Conservation (phyloP, 2,113 vertebrate species). For the Choloepus hoffmanni region DNA sequence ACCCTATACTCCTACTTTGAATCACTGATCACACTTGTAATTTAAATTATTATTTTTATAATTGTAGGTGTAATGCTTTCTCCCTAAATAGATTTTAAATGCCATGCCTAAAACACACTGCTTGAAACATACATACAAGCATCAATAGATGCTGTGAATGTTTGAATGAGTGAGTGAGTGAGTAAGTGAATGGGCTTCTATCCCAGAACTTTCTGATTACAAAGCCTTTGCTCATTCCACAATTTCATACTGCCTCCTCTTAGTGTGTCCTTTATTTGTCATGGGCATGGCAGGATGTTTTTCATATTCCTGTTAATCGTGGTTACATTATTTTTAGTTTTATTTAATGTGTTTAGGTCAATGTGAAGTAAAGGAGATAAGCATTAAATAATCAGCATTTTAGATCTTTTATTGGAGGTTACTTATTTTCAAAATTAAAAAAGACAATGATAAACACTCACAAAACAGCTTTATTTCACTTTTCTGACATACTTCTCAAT, state of each 20-base stretch:
- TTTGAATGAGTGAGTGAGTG: not conserved
- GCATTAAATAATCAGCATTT: not conserved
- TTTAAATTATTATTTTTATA: not conserved
- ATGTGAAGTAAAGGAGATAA: not conserved
- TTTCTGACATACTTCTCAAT: not conserved
- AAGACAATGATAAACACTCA: not conserved
- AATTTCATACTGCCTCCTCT: not conserved
- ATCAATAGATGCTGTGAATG: not conserved
- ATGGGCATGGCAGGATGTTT: not conserved
- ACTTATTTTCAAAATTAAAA: conserved; percentile 31
- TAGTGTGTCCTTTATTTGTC: not conserved
- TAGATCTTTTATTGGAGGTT: not conserved
- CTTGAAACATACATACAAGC: not conserved
- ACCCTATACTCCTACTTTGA: not conserved
- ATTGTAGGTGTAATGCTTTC: not conserved
- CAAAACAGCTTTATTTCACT: not conserved
- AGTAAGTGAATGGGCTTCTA: not conserved
- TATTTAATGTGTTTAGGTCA: not conserved
- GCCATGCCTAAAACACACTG: not conserved
- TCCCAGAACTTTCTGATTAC: not conserved
- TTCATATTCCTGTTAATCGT: not conserved
- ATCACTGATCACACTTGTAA: not conserved
- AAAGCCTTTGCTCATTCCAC: not conserved
- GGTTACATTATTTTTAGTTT: conserved; percentile 13
- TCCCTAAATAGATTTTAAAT: not conserved